Evolutionary conservation across 1,140 invertebrate genomes (phyloP).

Genomic region (Dinothrombium tinctorium): DNA sequence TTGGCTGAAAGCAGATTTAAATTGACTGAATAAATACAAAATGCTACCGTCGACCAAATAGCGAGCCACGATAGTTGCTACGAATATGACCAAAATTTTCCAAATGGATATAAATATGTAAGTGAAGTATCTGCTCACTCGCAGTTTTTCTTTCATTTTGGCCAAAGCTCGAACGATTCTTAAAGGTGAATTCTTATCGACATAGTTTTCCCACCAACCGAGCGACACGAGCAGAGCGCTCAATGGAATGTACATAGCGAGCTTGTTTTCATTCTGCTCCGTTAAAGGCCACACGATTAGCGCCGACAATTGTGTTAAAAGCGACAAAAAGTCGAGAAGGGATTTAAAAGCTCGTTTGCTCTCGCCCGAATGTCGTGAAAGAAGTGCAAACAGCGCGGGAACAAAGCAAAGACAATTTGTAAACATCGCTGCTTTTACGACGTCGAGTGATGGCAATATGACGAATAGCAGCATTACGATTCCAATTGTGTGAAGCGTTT

Average conservation of each 20-base stretch:
- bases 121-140: conserved; percentile 42
- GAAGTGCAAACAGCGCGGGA: conserved; percentile 18
- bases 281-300: conserved; percentile 56
- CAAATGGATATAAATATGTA: conserved; percentile 18
- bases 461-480: conserved; percentile 22
- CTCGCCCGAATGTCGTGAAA: conserved; percentile 14
- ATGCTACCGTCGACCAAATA: conserved; percentile 25
- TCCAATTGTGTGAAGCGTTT: conserved; percentile 22
- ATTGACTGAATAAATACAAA: conserved; percentile 12
- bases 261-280: conserved; percentile 1
- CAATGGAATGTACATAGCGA: conserved; percentile 31
- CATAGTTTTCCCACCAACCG: conserved; percentile 93
- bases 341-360: conserved; percentile 11
- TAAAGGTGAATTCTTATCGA: conserved; percentile 30
- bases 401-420: conserved; percentile 21
- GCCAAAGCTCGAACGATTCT: conserved; percentile 47
- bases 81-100: conserved; percentile 21
- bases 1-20: conserved; percentile 11
- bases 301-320: conserved; percentile 40
- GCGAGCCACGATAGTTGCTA: conserved; percentile 34
- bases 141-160: conserved; percentile 50
- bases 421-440: conserved; percentile 20
- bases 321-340: conserved; percentile 18
- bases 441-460: conserved; percentile 23
- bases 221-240: conserved; percentile 59